phyloP scores from a whole-genome alignment of 1,140 invertebrate species.

The Bombus polaris region DNA sequence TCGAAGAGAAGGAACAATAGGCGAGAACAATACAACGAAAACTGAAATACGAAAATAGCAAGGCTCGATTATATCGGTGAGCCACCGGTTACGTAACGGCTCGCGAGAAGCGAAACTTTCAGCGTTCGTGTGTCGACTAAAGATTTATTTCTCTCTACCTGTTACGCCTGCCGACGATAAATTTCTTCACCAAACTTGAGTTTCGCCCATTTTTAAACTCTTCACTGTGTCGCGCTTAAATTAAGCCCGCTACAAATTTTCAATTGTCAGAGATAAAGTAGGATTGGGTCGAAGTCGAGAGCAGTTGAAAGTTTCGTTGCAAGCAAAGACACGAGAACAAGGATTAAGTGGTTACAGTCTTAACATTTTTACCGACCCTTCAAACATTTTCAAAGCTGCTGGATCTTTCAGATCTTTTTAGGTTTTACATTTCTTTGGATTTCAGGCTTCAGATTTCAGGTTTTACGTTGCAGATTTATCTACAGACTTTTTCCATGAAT shows the following conservation, averaged over 20 bases:
- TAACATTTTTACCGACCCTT: not conserved
- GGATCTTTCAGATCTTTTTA: too few species aligned
- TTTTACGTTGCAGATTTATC: too few species aligned
- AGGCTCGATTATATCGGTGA: not conserved
- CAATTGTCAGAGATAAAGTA: not conserved
- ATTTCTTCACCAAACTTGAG: not conserved
- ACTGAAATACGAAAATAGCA: not conserved
- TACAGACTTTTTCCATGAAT: too few species aligned
- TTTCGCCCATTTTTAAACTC: not conserved
- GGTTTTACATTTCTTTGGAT: too few species aligned
- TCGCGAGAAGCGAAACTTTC: not conserved
- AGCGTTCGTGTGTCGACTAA: not conserved
- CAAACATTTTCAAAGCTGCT: not conserved
- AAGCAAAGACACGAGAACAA: not conserved
- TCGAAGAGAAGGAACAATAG: not conserved
- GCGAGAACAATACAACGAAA: not conserved
- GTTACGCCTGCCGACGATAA: not conserved
- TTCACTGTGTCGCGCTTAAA: not conserved
- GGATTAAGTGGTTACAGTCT: not conserved
- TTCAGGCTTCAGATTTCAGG: too few species aligned
- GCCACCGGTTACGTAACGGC: not conserved
- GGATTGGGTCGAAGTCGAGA: not conserved
- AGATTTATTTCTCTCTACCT: not conserved
- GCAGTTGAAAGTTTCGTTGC: not conserved
- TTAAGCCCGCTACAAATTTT: not conserved